These are phyloP conservation scores for Nothocercus julius DNA, from an alignment of 2,113 vertebrate species.

Conservation along the genomic window DNA sequence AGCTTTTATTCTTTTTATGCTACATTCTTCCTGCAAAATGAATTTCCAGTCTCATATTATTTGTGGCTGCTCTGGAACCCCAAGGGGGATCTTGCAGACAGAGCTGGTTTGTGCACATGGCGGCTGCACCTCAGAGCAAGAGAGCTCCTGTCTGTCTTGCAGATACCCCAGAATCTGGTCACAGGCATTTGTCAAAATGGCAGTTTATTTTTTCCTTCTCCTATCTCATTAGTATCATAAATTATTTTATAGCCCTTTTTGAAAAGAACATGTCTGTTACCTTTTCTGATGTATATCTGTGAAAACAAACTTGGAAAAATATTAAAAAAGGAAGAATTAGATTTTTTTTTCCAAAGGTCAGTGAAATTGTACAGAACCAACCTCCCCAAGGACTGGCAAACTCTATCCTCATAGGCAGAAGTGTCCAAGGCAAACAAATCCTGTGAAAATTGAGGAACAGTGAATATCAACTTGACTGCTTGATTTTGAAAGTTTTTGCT, in stretches of 20 bases:
- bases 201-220: neutral
- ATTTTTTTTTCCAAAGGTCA: neutral
- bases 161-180: neutral
- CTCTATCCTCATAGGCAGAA: neutral
- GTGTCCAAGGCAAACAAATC: neutral
- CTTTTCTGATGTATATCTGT: neutral
- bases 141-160: neutral
- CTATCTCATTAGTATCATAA: neutral
- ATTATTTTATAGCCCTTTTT: neutral
- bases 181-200: neutral
- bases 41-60: neutral
- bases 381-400: neutral
- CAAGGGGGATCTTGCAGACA: neutral
- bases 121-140: neutral
- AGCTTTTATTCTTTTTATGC: neutral
- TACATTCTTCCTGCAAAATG: neutral
- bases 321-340: neutral
- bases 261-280: neutral
- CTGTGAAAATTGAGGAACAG: neutral
- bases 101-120: neutral
- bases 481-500: neutral
- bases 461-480: neutral
- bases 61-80: neutral
- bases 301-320: neutral
- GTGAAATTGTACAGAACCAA: neutral